Evolutionary conservation across 1,140 invertebrate species (phyloP), one percentile per base, ranked within the genome.

Genomic region (Ceratosolen fusciceps): DNA sequence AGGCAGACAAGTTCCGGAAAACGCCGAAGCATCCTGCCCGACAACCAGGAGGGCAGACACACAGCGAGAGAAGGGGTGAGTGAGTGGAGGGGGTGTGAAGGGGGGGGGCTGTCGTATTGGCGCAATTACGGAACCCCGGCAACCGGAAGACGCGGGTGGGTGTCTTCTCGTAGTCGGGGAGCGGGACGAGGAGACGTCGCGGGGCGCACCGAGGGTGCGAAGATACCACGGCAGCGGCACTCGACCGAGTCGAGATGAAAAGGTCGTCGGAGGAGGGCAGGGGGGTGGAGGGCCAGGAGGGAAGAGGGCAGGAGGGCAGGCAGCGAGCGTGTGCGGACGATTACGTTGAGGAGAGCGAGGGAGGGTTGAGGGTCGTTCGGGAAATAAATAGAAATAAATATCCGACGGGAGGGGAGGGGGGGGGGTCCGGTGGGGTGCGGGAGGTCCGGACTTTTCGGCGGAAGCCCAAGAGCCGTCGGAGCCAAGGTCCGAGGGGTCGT

Each of bases 321-420:
- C 31, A 14, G 26, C 2, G 12, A 9, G 26, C 19, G 16, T n/a
- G 26, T 37, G 31, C 31, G 31, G 8, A 52, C 5, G 26, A 31
- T n/a, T n/a, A n/a, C n/a, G n/a, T n/a, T n/a, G n/a, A 56, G 3
- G 7, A 47, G 43, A 16, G 43, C 43, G 43, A 47, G 7, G 43
- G 16, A 47, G 43, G 7, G 43, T 7, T 9, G 14, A 52, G 49
- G 21, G 49, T 16, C 10, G 65, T 16, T 31, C 19, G 60, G 29
- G 58, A 65, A 76, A 67, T 60, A 43, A 71, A 77, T 71, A 54
- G 75, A 77, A 77, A 71, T 77, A 58, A 70, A 77, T 77, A 39
- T 77, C 65, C 47, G 26, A 19, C 9, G 29, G 72, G 56, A 34
- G n/a, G 54, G 1, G 19, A 14, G 49, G n/a, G 31, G 8, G 49